Percentiles rank a stretch among this genome's conserved stretches.
These are phyloP conservation scores for Pristionchus arcanus DNA, from an alignment of 2,888 invertebrate genomes.

Conservation along the genomic window DNA sequence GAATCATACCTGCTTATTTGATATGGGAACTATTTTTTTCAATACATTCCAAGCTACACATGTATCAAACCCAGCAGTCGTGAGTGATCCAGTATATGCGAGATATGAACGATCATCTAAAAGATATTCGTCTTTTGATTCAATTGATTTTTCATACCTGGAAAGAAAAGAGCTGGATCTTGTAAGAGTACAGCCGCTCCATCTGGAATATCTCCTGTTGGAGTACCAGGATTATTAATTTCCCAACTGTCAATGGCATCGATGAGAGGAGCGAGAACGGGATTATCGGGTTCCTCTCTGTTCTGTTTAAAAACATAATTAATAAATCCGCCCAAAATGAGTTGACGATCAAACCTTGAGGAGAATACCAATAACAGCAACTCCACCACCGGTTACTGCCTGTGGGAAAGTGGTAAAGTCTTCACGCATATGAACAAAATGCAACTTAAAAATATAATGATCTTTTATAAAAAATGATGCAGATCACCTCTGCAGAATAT, in stretches of 20 bases:
- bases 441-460: not conserved
- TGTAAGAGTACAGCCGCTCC: not conserved
- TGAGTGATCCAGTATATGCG: conserved; percentile 52
- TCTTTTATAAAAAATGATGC: not conserved
- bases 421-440: conserved; percentile 39
- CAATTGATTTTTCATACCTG: not conserved
- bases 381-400: not conserved
- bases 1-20: not conserved
- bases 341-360: not conserved
- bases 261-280: conserved; percentile 26
- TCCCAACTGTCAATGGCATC: not conserved
- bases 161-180: conserved; percentile 4
- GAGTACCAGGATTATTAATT: not conserved
- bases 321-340: no score
- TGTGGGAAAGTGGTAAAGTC: not conserved
- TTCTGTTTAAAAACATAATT: not conserved
- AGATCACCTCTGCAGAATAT: not conserved
- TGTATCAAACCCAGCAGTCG: not conserved
- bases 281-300: conserved; percentile 3
- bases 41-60: conserved; percentile 54
- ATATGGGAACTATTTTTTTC: not conserved
- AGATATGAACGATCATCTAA: not conserved
- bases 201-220: not conserved
- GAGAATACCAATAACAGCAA: conserved; percentile 44
- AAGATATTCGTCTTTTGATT: not conserved